Conservation (phyloP, 2,113 vertebrate genomes). For the Dermatemys mawii region DNA sequence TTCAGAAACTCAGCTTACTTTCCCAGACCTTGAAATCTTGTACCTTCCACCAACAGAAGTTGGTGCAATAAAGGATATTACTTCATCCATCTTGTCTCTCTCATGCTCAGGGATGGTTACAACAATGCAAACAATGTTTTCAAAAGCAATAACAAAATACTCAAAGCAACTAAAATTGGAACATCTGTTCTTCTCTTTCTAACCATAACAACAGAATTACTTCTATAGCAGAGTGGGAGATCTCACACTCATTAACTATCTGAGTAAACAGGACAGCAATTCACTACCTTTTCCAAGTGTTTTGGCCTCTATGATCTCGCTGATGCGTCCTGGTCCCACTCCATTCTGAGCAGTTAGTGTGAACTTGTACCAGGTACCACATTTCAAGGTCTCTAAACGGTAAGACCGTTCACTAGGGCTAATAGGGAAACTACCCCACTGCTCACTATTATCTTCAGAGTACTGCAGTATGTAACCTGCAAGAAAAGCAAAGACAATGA, state of each 20-base stretch:
- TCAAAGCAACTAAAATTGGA: not conserved
- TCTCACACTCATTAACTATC: not conserved
- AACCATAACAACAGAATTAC: not conserved
- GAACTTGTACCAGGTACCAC: conserved; percentile 99
- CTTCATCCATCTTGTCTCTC: not conserved
- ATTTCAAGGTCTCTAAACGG: conserved; percentile 94
- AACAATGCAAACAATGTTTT: not conserved
- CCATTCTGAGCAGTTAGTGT: conserved; percentile 98
- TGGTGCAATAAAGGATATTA: not conserved
- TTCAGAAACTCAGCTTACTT: not conserved
- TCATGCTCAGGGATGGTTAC: not conserved
- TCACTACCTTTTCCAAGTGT: conserved; percentile 93
- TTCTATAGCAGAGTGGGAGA: not conserved
- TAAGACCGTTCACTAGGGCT: conserved; percentile 97
- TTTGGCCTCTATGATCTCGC: conserved; percentile 99
- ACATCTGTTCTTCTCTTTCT: not conserved
- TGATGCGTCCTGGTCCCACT: conserved; percentile 97
- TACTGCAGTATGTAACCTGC: conserved; percentile 97
- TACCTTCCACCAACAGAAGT: not conserved
- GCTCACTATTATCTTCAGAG: conserved; percentile 98
- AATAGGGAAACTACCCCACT: conserved; percentile 98
- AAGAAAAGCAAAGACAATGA: rapidly evolving
- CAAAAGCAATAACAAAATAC: not conserved
- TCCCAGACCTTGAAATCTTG: not conserved
- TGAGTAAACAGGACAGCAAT: not conserved